Base-by-base conservation (phyloP, 1,140 invertebrate genomes). In the Babylonia areolata region DNA sequence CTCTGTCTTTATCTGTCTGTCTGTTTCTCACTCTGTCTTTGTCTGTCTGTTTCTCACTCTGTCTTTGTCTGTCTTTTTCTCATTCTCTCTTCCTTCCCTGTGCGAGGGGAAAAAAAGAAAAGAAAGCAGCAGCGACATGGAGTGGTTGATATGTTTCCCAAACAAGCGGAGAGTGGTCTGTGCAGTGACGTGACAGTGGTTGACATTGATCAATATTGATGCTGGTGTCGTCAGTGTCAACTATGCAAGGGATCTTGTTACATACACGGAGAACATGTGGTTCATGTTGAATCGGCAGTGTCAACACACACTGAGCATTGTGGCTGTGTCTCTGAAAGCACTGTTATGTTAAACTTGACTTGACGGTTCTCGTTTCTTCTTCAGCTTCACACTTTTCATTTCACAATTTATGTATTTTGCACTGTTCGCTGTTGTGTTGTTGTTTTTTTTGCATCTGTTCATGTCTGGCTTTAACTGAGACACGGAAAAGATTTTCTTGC, bases 171-270 rank as follows among this genome's bases (percentile, higher is more conserved):
- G 58, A 6, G 5, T 64, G 17, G 58, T 23, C 58, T 28, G 0
- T 64, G 58, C 28, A 5, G 46, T 6, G 20, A 51, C 17, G 23
- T 64, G 58, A 20, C 58, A 64, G 5, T 64, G 58, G 9, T 64
- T 12, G 58, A 11, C 58, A 64, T n/a, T 64, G 46, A 64, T 64
- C 20, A 28, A 6, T 64, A 64, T 12, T 51, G 23, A 64, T 64
- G 28, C 28, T 64, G 58, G 58, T 64, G 58, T 23, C 58, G 12
- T 0, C 58, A n/a, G 20, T 64, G 58, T 28, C 58, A n/a, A 5
- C 58, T 64, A 64, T 64, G 58, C 58, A 64, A 64, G 58, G 58
- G 58, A 23, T 64, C 58, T 64, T 64, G 58, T 23, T 64, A 64
- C 58, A 64, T 64, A 64, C 58, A 64, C 12, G 28, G 58, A 64